A percentile compares a stretch with the other conserved stretches of the same genome.
phyloP scores from a whole-genome alignment of 2,113 vertebrate genomes.

The Narcine bancroftii region DNA sequence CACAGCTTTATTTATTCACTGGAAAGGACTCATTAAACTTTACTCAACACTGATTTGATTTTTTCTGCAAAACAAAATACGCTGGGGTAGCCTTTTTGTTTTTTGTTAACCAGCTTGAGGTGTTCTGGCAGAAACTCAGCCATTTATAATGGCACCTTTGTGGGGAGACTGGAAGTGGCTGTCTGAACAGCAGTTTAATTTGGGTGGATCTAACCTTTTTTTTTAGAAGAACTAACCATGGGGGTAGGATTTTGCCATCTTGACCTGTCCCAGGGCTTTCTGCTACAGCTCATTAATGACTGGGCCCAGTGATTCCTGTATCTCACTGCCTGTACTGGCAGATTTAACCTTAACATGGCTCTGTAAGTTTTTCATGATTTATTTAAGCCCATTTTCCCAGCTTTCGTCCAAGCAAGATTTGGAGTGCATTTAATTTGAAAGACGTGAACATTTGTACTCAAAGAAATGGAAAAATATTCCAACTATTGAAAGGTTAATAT shows the following conservation, averaged over 20 bases:
- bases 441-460: background rate
- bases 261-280: background rate
- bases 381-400: no score
- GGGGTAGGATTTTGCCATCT: background rate
- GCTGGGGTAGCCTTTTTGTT: background rate
- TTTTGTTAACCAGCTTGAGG: background rate
- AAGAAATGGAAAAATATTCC: background rate
- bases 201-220: background rate
- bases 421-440: background rate
- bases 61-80: background rate
- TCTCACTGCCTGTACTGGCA: background rate
- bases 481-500: background rate
- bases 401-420: background rate
- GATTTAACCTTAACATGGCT: background rate
- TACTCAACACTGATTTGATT: constrained; percentile 30
- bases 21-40: constrained; percentile 28
- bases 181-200: constrained; percentile 26
- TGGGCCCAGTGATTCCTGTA: no score
- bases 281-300: background rate
- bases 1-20: constrained; percentile 32
- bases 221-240: background rate
- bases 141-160: constrained; percentile 10
- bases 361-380: background rate
- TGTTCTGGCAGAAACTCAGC: background rate
- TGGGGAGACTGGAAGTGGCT: background rate